Conservation (phyloP, 2,113 vertebrate genomes). For the Microcebus ravelobensis region DNA sequence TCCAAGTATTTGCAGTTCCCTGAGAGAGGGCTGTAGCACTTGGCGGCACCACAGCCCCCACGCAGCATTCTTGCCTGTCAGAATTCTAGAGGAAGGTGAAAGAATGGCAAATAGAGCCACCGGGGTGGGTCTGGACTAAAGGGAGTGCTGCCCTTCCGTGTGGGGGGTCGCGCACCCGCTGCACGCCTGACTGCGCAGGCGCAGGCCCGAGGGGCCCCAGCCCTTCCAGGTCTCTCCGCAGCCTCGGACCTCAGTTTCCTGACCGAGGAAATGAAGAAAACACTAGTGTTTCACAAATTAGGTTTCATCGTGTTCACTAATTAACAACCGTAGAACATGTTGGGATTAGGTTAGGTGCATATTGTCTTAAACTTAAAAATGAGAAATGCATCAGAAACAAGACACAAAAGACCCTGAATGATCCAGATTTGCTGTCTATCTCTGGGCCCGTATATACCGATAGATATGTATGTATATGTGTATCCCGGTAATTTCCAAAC, state of each 20-base stretch:
- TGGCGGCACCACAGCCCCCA: neutral
- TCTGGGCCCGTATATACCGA: neutral
- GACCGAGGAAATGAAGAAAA: neutral
- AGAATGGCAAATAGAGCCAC: neutral
- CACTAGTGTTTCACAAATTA: neutral
- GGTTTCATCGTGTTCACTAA: neutral
- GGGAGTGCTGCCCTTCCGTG: no score
- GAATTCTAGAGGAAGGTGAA: neutral
- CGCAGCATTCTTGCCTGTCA: neutral
- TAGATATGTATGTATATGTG: neutral
- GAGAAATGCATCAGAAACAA: neutral
- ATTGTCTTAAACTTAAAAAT: neutral
- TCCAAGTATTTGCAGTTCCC: neutral
- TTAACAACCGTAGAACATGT: neutral
- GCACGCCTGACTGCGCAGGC: accelerated
- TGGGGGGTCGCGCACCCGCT: accelerated
- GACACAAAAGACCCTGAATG: neutral
- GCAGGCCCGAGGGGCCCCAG: accelerated
- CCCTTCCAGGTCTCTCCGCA: accelerated
- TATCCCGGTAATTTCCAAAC: neutral
- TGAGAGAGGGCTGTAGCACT: neutral
- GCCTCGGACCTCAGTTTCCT: neutral
- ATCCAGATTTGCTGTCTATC: neutral
- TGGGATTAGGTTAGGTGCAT: neutral
- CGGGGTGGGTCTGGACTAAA: neutral